Evolutionary conservation across 2,797 vertebrate species (phyloP).

Genomic region (Melanotaenia parkinsoni): DNA sequence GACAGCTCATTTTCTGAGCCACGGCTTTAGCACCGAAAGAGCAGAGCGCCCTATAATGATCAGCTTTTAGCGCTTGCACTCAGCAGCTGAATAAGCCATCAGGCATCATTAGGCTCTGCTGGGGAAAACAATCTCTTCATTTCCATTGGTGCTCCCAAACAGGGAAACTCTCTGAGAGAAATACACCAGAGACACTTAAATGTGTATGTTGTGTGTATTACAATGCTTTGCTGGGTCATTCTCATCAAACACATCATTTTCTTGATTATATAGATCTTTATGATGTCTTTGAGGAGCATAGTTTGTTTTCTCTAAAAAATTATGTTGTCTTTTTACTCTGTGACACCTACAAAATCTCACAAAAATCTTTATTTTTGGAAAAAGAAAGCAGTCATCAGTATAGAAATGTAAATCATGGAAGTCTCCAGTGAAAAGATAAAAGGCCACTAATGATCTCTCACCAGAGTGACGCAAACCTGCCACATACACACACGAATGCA

Average conservation of each 20-base stretch:
- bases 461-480: conserved; percentile 51
- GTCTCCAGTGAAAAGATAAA: conserved; percentile 21
- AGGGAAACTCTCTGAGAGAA: conserved; percentile 58
- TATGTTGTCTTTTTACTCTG: conserved; percentile 2
- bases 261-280: conserved; percentile 10
- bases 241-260: conserved; percentile 23
- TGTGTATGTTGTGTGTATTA: conserved; percentile 24
- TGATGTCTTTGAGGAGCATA: conserved; percentile 31
- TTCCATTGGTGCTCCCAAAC: conserved; percentile 61
- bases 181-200: conserved; percentile 59
- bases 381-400: conserved; percentile 6
- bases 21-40: conserved; percentile 69
- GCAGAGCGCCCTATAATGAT: conserved; percentile 82
- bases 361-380: not conserved
- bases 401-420: conserved; percentile 19
- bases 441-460: conserved; percentile 59
- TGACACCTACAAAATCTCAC: conserved; percentile 4
- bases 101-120: conserved; percentile 82
- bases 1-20: conserved; percentile 85
- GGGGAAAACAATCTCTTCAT: conserved; percentile 70
- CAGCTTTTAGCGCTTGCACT: conserved; percentile 81
- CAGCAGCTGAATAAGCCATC: conserved; percentile 82
- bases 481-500: conserved; percentile 33
- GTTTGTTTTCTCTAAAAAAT: conserved; percentile 23
- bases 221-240: conserved; percentile 21